Evolutionary conservation across 2,888 invertebrate genomes (phyloP).

Genomic region (Aphelenchoides bicaudatus): DNA sequence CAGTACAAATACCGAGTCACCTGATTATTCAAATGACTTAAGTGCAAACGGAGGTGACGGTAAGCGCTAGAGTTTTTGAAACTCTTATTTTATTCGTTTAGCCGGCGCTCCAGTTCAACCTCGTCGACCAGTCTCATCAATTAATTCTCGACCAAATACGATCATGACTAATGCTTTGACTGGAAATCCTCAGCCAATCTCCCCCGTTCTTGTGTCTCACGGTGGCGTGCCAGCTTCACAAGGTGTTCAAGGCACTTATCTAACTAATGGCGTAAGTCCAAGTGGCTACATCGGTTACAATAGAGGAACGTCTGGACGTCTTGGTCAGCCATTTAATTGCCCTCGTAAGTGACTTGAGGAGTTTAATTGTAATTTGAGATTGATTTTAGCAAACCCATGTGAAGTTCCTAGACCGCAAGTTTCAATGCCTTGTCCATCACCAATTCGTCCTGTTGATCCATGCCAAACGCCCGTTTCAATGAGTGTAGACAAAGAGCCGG

Average conservation of each 20-base stretch:
- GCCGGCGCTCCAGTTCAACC: too few relatives aligned
- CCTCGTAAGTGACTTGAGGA: background rate
- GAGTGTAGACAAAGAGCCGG: conserved; percentile 9
- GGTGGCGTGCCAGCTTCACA: conserved; percentile 5
- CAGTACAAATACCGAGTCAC: conserved; percentile 1
- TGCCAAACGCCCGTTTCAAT: conserved; percentile 5
- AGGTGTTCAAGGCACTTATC: too few relatives aligned
- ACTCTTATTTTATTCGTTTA: too few relatives aligned
- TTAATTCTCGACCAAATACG: too few relatives aligned
- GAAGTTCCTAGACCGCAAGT: background rate
- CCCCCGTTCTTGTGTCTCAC: conserved; percentile 20
- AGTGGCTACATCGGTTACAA: conserved; percentile 6
- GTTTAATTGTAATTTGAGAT: background rate
- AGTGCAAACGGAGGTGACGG: conserved; percentile 19
- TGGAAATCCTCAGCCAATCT: conserved; percentile 21
- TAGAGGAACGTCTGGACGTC: conserved; percentile 5
- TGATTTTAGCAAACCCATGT: background rate
- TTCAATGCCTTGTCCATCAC: background rate
- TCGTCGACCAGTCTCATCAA: too few relatives aligned
- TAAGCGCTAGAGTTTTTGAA: too few relatives aligned
- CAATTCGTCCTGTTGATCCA: conserved; percentile 16
- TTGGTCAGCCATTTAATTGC: conserved; percentile 7
- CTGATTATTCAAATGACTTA: conserved; percentile 5
- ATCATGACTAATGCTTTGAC: too few relatives aligned
- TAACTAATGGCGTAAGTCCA: conserved; percentile 5